Evolutionary conservation across 1,140 invertebrate genomes (phyloP).

Genomic region (Helicoverpa zea): DNA sequence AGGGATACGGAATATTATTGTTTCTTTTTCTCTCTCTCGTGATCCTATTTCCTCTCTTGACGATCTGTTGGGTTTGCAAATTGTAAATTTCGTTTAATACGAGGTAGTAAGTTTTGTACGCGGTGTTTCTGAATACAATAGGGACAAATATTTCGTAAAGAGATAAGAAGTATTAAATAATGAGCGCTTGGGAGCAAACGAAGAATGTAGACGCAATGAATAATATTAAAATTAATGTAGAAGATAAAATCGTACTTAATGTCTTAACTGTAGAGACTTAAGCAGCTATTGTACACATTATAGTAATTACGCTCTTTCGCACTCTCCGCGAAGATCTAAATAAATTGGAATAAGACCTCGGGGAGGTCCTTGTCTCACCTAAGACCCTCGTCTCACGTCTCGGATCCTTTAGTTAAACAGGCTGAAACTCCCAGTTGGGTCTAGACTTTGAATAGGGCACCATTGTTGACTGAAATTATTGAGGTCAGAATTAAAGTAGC

Average conservation of each 20-base stretch:
- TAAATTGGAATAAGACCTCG: constrained; percentile 9
- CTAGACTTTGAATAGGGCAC: constrained; percentile 33
- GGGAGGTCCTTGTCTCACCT: not conserved
- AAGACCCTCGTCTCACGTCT: constrained; percentile 25
- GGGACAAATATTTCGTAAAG: constrained; percentile 21
- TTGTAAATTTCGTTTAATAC: constrained; percentile 48
- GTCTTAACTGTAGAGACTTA: no score
- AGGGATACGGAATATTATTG: constrained; percentile 47
- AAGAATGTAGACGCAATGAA: not conserved
- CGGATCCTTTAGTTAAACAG: constrained; percentile 27
- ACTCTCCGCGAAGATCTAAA: not conserved
- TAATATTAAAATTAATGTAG: not conserved
- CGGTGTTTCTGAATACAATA: not conserved
- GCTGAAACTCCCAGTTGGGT: constrained; percentile 15
- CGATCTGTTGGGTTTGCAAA: constrained; percentile 36
- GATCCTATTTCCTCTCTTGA: constrained; percentile 43
- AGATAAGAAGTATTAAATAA: constrained; percentile 15
- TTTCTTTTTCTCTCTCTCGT: constrained; percentile 34
- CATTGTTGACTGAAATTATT: constrained; percentile 38
- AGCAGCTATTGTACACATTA: no score
- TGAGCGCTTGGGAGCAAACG: not conserved
- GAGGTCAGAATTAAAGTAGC: constrained; percentile 23
- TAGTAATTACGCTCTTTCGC: not conserved
- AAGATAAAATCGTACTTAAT: no score
- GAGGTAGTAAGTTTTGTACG: constrained; percentile 30